phyloP scores from a whole-genome alignment of 1,140 invertebrate species.

The Chrysomallon squamiferum region DNA sequence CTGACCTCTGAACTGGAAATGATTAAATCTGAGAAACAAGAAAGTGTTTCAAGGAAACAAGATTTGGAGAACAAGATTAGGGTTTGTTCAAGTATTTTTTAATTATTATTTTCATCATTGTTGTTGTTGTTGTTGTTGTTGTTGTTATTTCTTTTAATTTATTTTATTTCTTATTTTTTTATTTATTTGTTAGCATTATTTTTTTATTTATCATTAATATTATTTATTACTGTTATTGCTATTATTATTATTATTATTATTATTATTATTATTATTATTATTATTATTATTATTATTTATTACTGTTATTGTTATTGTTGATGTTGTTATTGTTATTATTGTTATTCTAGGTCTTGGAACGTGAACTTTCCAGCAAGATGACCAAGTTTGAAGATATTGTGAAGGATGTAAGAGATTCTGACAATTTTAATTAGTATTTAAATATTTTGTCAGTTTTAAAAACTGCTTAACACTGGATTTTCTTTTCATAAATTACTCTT shows the following conservation, averaged over 20 bases:
- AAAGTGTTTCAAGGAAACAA: slow-evolving; percentile 26
- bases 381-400: slow-evolving; percentile 42
- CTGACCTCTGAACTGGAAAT: slow-evolving; percentile 35
- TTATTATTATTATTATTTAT: not conserved
- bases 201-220: too few relatives aligned
- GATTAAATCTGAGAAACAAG: slow-evolving; percentile 27
- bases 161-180: too few relatives aligned
- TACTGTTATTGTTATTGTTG: not conserved
- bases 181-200: too few relatives aligned
- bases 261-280: too few relatives aligned
- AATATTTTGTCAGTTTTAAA: too few relatives aligned
- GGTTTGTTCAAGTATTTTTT: too few relatives aligned
- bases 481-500: too few relatives aligned
- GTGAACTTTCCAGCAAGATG: slow-evolving; percentile 37
- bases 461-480: too few relatives aligned
- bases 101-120: not conserved
- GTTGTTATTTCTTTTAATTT: too few relatives aligned
- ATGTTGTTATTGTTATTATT: not conserved
- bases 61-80: slow-evolving; percentile 36
- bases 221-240: too few relatives aligned
- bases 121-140: not conserved
- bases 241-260: too few relatives aligned
- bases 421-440: too few relatives aligned
- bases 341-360: slow-evolving; percentile 29
- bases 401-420: slow-evolving; percentile 45